phyloP scores from a whole-genome alignment of 2,888 invertebrate genomes.

The Chloromyia formosa region DNA sequence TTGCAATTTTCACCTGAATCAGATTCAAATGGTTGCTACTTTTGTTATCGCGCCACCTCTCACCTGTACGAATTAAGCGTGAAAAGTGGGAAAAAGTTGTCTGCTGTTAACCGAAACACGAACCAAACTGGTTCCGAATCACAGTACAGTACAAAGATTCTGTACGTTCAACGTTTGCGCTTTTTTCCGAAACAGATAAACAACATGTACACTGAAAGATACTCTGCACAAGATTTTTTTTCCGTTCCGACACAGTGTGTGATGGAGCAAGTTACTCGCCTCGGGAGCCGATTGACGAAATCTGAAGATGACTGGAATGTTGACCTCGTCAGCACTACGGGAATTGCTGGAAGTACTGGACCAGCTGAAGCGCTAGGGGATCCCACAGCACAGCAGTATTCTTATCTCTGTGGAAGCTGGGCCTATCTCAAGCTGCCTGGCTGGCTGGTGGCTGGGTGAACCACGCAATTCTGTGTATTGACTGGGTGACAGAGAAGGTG shows the following conservation, averaged over 20 bases:
- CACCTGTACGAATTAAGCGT: slow-evolving; percentile 25
- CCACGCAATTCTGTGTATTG: neutral
- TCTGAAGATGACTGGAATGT: slow-evolving; percentile 30
- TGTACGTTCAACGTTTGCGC: slow-evolving; percentile 6
- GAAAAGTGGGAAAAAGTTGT: slow-evolving; percentile 9
- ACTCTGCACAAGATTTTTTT: neutral
- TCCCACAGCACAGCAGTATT: too few relatives aligned
- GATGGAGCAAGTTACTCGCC: slow-evolving; percentile 31
- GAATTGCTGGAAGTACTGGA: neutral
- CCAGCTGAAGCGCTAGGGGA: neutral
- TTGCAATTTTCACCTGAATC: slow-evolving; percentile 2
- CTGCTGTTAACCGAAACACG: neutral
- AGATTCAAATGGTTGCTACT: neutral
- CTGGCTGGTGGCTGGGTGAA: slow-evolving; percentile 28
- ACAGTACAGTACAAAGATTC: neutral
- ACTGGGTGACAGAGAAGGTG: neutral
- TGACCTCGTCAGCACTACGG: neutral
- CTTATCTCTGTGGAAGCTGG: slow-evolving; percentile 11
- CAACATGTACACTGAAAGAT: neutral
- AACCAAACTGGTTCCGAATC: slow-evolving; percentile 1
- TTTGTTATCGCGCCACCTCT: slow-evolving; percentile 9
- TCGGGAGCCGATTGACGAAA: slow-evolving; percentile 18
- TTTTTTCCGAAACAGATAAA: slow-evolving; percentile 7
- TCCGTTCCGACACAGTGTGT: neutral
- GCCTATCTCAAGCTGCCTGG: neutral